These are phyloP conservation scores for Byasa hedistus DNA, from an alignment of 2,888 invertebrate genomes.

Conservation along the genomic window DNA sequence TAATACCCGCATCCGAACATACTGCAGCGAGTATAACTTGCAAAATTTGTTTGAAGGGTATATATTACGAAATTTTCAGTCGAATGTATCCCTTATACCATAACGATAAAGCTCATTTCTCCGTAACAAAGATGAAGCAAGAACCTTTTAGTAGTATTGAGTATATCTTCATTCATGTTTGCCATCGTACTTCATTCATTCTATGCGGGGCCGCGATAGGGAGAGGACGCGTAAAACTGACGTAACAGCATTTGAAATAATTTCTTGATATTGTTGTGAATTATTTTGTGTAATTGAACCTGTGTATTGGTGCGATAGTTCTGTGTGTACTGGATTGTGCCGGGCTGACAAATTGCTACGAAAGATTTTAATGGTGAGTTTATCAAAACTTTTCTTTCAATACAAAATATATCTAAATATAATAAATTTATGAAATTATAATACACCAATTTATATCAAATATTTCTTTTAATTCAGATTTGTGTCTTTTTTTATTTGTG, in stretches of 20 bases:
- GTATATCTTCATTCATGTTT: constrained; percentile 45
- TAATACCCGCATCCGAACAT: constrained; percentile 51
- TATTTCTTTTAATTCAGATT: no score
- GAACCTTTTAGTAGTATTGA: constrained; percentile 26
- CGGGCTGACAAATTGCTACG: not conserved
- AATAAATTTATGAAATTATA: no score
- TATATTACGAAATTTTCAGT: constrained; percentile 10
- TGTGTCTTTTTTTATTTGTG: no score
- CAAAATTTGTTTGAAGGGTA: constrained; percentile 39
- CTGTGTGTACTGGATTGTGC: constrained; percentile 23
- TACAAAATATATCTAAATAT: not conserved
- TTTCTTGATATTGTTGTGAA: not conserved
- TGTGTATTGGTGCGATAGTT: constrained; percentile 19
- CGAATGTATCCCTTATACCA: fast-evolving
- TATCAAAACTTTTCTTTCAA: not conserved
- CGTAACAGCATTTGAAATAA: no score
- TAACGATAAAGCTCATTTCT: constrained; percentile 13
- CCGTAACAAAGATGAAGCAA: constrained; percentile 22
- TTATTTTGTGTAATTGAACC: constrained; percentile 13
- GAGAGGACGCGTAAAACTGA: not conserved
- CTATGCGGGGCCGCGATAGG: constrained; percentile 3
- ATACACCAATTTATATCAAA: no score
- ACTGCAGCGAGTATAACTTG: constrained; percentile 45
- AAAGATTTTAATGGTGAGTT: constrained; percentile 27
- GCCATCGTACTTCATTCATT: constrained; percentile 28